phyloP scores from a whole-genome alignment of 64 coral and sea anemone genomes.

The Stylophora pistillata region DNA sequence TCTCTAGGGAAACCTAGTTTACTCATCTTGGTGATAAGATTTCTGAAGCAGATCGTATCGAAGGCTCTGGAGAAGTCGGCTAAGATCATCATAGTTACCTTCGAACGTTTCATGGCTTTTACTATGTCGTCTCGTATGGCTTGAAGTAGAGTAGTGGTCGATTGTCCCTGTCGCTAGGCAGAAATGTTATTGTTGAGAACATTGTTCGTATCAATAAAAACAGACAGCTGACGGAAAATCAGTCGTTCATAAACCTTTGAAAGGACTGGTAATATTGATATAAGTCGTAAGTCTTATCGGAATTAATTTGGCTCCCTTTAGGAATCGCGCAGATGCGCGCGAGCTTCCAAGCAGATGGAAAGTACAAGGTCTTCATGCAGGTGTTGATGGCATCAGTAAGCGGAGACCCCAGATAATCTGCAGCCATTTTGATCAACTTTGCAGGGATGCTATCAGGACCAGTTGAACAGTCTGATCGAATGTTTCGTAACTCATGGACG shows the following conservation, averaged over 20 bases:
- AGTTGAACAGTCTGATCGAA: no score
- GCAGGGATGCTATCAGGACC: no score
- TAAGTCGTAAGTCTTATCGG: constrained; percentile 30
- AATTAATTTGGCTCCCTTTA: constrained; percentile 14
- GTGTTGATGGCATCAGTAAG: background rate
- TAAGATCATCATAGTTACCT: constrained; percentile 55
- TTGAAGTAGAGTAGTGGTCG: constrained; percentile 59
- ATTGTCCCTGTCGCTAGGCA: constrained; percentile 57
- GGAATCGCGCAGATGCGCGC: constrained; percentile 53
- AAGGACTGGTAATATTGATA: constrained; percentile 54
- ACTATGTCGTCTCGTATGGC: constrained; percentile 61
- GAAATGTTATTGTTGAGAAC: constrained; percentile 46
- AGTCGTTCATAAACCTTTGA: constrained; percentile 67
- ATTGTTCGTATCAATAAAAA: constrained; percentile 52
- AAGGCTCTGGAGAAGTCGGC: constrained; percentile 61
- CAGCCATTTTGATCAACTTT: background rate
- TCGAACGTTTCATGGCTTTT: constrained; percentile 62
- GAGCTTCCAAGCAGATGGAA: constrained; percentile 21
- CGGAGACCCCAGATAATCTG: background rate
- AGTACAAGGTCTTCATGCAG: background rate
- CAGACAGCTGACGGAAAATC: constrained; percentile 49
- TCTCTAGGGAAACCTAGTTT: no score
- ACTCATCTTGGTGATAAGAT: no score
- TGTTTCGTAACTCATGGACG: no score
- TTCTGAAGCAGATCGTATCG: no score